Evolutionary conservation across 2,113 vertebrate genomes (phyloP), one percentile per base, ranked within the genome.

Genomic region (Epinephelus lanceolatus): DNA sequence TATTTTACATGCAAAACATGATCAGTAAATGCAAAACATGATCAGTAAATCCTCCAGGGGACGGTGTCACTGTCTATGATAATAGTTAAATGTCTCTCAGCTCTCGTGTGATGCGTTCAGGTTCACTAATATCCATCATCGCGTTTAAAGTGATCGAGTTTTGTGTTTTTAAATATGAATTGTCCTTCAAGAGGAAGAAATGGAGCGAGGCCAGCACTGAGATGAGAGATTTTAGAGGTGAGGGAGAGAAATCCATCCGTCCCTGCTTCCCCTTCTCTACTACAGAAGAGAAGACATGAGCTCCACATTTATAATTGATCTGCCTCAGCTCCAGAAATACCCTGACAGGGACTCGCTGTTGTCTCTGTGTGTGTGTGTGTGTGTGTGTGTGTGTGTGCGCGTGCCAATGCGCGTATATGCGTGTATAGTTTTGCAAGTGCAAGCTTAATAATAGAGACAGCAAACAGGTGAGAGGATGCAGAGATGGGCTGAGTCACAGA

Each of bases 251-350:
- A 84, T 52, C 30, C 70, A 80, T 85, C 65, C 25, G 17, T 42
- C 80, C 81, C 68, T 23, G 76, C 72, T 87, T 45, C 84, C 72
- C 66, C 55, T 74, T 52, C 77, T 78, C 81, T 0, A 40, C 85
- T 63, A 84, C 84, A 76, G 82, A 85, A 68, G 70, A 75, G 59
- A 67, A 87, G 83, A 90, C 86, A 88, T 1, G 67, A 86, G 83
- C 84, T 69, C 57, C 66, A 77, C 88, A 93, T 93, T 87, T 74
- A 94, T 93, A 91, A 93, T 92, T 90, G 89, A 93, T 91, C 81
- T 17, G 62, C 85, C 75, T 88, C 85, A 67, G 73, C 79, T 86
- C 88, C 92, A 90, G 78, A 91, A 92, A 92, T 91, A 88, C 83
- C 85, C 78, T 27, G 66, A 74, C 80, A 73, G 89, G 60, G 71